Conservation (phyloP, 1,140 invertebrate genomes). For the Nymphalis io region DNA sequence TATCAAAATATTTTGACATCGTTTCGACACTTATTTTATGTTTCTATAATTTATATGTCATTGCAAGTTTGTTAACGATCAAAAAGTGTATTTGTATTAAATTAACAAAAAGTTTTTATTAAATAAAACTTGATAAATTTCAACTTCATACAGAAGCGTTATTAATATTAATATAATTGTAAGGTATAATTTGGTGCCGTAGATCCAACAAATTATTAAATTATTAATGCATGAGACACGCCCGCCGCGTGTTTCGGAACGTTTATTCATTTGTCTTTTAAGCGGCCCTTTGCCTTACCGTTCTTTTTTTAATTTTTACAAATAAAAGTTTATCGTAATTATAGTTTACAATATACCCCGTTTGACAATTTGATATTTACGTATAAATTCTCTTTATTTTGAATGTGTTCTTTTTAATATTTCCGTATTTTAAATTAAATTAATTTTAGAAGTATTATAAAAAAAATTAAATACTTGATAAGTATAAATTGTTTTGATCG, state of each 20-base stretch:
- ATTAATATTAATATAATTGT: slow-evolving; percentile 78
- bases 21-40: no score
- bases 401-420: not conserved
- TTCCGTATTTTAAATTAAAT: not conserved
- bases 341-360: slow-evolving; percentile 54
- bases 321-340: slow-evolving; percentile 63
- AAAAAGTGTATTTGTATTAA: no score
- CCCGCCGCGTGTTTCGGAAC: slow-evolving; percentile 58
- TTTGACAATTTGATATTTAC: slow-evolving; percentile 9
- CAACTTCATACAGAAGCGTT: slow-evolving; percentile 41
- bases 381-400: slow-evolving; percentile 4
- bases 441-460: not conserved
- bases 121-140: slow-evolving; percentile 13
- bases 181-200: slow-evolving; percentile 70
- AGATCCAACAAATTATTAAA: slow-evolving; percentile 77
- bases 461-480: not conserved
- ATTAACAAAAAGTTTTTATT: not conserved
- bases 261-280: slow-evolving; percentile 73
- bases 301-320: slow-evolving; percentile 52
- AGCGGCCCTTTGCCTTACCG: slow-evolving; percentile 47
- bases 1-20: no score
- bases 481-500: slow-evolving; percentile 1
- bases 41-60: no score
- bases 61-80: no score
- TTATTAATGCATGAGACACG: slow-evolving; percentile 73